phyloP scores from a whole-genome alignment of 2,113 vertebrate genomes.

The Passer montanus region DNA sequence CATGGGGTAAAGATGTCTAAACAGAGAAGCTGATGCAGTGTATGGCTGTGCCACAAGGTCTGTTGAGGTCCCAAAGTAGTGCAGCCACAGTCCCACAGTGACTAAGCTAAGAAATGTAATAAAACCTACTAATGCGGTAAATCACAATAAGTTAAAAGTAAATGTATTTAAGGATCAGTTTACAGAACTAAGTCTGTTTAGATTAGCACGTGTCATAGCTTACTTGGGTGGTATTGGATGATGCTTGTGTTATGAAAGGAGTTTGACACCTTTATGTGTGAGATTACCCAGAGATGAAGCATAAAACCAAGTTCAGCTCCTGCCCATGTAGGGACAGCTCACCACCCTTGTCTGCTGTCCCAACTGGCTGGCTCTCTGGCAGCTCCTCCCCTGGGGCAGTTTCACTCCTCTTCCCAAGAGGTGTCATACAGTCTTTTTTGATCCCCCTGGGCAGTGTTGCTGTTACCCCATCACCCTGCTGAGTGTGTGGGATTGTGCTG shows the following conservation, averaged over 20 bases:
- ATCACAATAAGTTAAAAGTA: neutral
- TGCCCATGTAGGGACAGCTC: neutral
- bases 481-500: fast-evolving
- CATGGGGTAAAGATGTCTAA: neutral
- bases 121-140: neutral
- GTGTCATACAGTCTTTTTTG: neutral
- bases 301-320: neutral
- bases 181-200: neutral
- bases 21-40: neutral
- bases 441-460: neutral
- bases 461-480: fast-evolving
- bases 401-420: neutral
- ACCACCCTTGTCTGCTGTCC: neutral
- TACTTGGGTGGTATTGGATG: neutral
- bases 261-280: neutral
- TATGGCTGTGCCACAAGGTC: neutral
- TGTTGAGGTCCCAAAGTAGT: neutral
- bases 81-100: neutral
- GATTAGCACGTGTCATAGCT: neutral
- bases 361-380: neutral
- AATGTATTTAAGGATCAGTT: neutral
- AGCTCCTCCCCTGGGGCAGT: neutral
- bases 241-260: neutral
- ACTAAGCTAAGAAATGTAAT: neutral
- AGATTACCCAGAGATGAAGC: neutral